phyloP scores from a whole-genome alignment of 2,113 vertebrate genomes.

The Mellivora capensis region DNA sequence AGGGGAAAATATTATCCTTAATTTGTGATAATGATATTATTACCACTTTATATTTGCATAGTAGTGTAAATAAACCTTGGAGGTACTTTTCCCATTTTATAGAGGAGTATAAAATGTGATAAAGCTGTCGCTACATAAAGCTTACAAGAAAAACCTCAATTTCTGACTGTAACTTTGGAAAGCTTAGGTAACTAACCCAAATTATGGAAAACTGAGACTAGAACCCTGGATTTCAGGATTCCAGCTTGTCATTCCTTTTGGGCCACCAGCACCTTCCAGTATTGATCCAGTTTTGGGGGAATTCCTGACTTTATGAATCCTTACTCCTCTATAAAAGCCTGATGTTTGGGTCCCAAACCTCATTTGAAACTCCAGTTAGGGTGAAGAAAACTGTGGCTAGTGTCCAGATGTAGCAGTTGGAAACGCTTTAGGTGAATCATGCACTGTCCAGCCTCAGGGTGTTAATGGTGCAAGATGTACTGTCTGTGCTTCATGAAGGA shows the following conservation, averaged over 20 bases:
- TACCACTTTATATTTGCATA: slow-evolving; percentile 26
- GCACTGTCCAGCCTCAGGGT: neutral
- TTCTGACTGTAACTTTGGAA: neutral
- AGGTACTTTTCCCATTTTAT: neutral
- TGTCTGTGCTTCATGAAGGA: no score
- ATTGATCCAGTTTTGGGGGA: neutral
- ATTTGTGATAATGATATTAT: slow-evolving; percentile 1
- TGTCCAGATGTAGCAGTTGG: neutral
- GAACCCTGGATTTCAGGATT: neutral
- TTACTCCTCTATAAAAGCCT: neutral
- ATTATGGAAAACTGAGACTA: neutral
- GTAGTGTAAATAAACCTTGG: neutral
- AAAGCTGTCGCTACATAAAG: neutral
- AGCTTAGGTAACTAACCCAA: neutral
- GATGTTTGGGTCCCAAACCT: neutral
- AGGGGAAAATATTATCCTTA: slow-evolving; percentile 20
- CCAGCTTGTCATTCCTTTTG: neutral
- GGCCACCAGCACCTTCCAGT: neutral
- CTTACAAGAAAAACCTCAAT: neutral
- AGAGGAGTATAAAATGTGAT: neutral
- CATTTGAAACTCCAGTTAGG: neutral
- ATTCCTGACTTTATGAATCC: neutral
- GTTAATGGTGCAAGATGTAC: neutral
- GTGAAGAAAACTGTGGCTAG: neutral
- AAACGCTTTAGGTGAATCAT: neutral